Evolutionary conservation across 1,140 invertebrate genomes (phyloP), one percentile per base, ranked within the genome.

Genomic region (Drosophila leontia): DNA sequence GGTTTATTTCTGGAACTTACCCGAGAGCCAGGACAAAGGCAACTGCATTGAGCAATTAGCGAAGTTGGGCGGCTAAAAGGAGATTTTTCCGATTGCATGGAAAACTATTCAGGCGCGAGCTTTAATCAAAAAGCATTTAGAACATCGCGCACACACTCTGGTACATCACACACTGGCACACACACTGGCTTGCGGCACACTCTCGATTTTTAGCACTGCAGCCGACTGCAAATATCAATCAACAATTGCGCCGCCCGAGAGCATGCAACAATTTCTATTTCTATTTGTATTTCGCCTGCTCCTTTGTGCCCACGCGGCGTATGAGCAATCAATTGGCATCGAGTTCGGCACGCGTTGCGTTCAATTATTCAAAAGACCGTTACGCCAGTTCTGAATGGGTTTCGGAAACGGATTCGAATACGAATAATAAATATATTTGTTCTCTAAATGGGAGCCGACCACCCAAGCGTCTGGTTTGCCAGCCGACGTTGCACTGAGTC

Each of bases 321-420:
- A 81, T 70, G 80, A 65, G 80, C 69, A 83, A 82, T 86, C 82
- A 85, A 86, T 78, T 75, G 59, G 76, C 59, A 64, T 63, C 65
- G 48, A 77, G 58, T 81, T 76, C 65, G 17, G 19, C 19, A 75
- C 78, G 68, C 82, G 61, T 64, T 78, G 67, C 63, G 9, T 72
- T 76, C 69, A 76, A 75, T 80, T 80, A 80, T 90, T 88, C 69
- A 78, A 86, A 87, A 82, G 77, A 53, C 82, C 82, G 83, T 87
- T 85, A 86, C 63, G 57, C 56, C 44, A 56, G 45, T 42, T 41
- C 23, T 57, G 44, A 42, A 29, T 26, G 11, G 35, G 48, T 6
- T 58, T 32, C 62, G 9, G 37, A 26, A 29, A 37, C 26, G 55
- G 37, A 57, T 19, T 37, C 34, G 35, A 39, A 13, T 72, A 34